Evolutionary conservation across 2,888 invertebrate genomes (phyloP), one percentile per base, ranked within the genome.

Genomic region (Zaprionus obscuricornis): DNA sequence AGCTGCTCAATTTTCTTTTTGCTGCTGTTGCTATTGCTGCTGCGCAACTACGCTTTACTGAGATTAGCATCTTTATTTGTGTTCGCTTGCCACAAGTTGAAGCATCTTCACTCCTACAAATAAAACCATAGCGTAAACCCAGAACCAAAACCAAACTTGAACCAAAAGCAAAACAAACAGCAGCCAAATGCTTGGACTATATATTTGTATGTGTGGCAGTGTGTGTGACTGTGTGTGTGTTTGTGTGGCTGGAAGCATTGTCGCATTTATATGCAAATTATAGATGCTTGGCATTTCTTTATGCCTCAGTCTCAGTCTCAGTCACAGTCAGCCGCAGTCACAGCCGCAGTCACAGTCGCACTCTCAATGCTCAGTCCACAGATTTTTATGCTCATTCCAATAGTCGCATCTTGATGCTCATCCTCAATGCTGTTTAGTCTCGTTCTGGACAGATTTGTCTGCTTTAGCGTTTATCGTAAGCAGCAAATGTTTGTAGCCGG

Each of bases 251-350:
- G 29, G 63, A 56, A 72, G 77, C 72, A 52, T 68, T 62, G 76
- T 73, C 81, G 85, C 82, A 82, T 82, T 82, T 82, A 78, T 84
- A 82, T 82, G 81, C 81, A 84, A 82, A 82, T 82, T 82, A 84
- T 82, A 78, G 85, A 84, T 55, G 74, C 75, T 67, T 75, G 82
- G 69, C 54, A 67, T 74, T 70, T 60, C 49, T 71, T 70, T 70
- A 52, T 51, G 11, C 18, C 14, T 7, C 6, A 17, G 37, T 7
- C 11, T 1, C 18, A 4, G 11, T 40, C 51, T 22, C 22, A 5
- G 4, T 22, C 22, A 5, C 22, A 5, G 4, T 22, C 22, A n/a
- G n/a, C n/a, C n/a, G n/a, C n/a, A n/a, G n/a, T n/a, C n/a, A 5
- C 6, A 17, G 37, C 11, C 11, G 2, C 18, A 4, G 11, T 40